phyloP scores from a whole-genome alignment of 1,140 invertebrate genomes.

The Heliconius melpomene region DNA sequence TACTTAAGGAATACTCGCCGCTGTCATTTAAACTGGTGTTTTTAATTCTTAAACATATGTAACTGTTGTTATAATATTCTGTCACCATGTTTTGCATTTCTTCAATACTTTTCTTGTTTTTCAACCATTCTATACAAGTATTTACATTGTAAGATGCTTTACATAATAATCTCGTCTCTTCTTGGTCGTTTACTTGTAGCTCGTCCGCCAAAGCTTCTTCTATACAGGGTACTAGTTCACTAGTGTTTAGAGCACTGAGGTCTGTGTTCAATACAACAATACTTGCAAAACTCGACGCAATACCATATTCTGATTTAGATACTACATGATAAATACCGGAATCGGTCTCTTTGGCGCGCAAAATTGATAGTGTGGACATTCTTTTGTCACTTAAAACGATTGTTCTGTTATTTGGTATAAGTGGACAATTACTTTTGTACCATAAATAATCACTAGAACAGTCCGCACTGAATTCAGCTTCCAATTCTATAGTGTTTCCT shows the following conservation, averaged over 20 bases:
- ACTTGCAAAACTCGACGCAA: constrained; percentile 44
- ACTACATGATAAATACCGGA: constrained; percentile 48
- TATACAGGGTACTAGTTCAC: constrained; percentile 40
- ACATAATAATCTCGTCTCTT: constrained; percentile 40
- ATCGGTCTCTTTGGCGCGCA: constrained; percentile 41
- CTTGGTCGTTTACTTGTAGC: constrained; percentile 40
- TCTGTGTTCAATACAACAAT: constrained; percentile 41
- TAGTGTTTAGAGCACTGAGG: constrained; percentile 29
- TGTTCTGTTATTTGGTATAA: constrained; percentile 41
- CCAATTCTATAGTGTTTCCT: constrained; percentile 43
- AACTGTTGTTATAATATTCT: constrained; percentile 42
- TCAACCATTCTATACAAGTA: constrained; percentile 38
- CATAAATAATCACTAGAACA: constrained; percentile 39
- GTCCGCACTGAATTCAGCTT: constrained; percentile 38
- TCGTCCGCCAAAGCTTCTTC: constrained; percentile 38
- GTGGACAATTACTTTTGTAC: constrained; percentile 40
- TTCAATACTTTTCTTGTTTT: constrained; percentile 31
- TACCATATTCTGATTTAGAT: constrained; percentile 42
- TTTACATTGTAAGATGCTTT: constrained; percentile 41
- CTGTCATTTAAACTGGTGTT: constrained; percentile 30
- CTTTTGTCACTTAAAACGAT: constrained; percentile 41
- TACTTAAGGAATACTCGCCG: constrained; percentile 37
- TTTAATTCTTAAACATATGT: constrained; percentile 41
- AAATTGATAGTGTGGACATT: constrained; percentile 40
- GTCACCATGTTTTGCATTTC: constrained; percentile 26